Evolutionary conservation across 2,888 invertebrate species (phyloP).

Genomic region (Chouioia cunea): DNA sequence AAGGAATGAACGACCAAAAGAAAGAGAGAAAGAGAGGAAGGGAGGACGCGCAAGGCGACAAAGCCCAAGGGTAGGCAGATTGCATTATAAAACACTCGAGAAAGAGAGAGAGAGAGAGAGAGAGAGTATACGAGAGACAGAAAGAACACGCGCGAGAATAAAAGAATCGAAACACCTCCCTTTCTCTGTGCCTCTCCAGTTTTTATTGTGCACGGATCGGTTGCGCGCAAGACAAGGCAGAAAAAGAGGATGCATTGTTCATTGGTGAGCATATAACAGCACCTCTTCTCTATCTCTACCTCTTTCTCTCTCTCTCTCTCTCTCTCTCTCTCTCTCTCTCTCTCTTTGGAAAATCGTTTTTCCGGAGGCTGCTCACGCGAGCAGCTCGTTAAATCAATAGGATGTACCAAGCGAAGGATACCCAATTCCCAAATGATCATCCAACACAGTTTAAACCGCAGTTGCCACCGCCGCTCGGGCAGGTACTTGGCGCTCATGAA

Average conservation of each 20-base stretch:
- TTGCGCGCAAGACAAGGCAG: not conserved
- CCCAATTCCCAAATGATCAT: conserved; percentile 54
- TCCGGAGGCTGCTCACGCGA: conserved; percentile 2
- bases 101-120: no score
- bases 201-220: not conserved
- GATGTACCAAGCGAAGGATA: not conserved
- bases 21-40: no score
- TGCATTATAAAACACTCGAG: conserved; percentile 9
- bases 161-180: no score
- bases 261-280: no score
- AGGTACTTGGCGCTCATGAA: not conserved
- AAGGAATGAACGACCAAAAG: no score
- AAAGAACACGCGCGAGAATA: not conserved
- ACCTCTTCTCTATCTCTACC: not conserved
- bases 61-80: conserved; percentile 21
- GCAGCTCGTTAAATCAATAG: conserved; percentile 41
- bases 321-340: not conserved
- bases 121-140: no score
- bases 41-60: conserved; percentile 8
- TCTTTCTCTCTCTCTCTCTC: no score
- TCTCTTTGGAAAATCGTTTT: conserved; percentile 3
- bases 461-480: conserved; percentile 13
- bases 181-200: not conserved
- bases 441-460: conserved; percentile 51
- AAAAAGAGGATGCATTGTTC: not conserved